Percentiles rank a stretch among this genome's conserved stretches.
phyloP scores from a whole-genome alignment of 2,888 invertebrate genomes.

The Caenorhabditis drosophilae region DNA sequence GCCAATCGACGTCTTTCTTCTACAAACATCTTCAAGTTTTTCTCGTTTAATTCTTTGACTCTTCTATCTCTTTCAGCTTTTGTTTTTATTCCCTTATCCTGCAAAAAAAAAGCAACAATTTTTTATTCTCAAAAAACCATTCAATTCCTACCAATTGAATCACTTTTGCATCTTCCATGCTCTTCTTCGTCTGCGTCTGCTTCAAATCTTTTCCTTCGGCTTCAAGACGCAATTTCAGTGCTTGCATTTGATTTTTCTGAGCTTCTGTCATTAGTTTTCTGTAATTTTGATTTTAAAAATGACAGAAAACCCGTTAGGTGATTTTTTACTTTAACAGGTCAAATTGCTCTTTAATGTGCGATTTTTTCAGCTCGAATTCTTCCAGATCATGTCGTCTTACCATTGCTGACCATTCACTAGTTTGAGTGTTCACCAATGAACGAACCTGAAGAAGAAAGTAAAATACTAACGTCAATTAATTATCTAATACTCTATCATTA shows the following conservation, averaged over 20 bases:
- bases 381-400: constrained; percentile 80
- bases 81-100: constrained; percentile 92
- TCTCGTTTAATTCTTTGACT: constrained; percentile 86
- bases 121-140: background rate
- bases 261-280: constrained; percentile 82
- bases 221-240: constrained; percentile 59
- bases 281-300: background rate
- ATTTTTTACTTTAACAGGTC: constrained; percentile 74
- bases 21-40: constrained; percentile 72
- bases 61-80: constrained; percentile 90
- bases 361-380: constrained; percentile 80
- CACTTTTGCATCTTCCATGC: constrained; percentile 94
- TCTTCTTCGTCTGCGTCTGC: constrained; percentile 89
- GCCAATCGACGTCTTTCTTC: constrained; percentile 67
- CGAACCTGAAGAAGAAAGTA: constrained; percentile 68
- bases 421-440: constrained; percentile 85
- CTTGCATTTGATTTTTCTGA: constrained; percentile 75
- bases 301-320: background rate
- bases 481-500: constrained; percentile 37
- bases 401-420: constrained; percentile 90
- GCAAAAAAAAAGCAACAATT: constrained; percentile 73
- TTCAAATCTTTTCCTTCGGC: constrained; percentile 92
- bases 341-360: constrained; percentile 74
- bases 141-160: constrained; percentile 74
- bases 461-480: background rate